Evolutionary conservation across 2,113 vertebrate genomes (phyloP), one percentile per base, ranked within the genome.

Genomic region (Pygathrix nemaeus): DNA sequence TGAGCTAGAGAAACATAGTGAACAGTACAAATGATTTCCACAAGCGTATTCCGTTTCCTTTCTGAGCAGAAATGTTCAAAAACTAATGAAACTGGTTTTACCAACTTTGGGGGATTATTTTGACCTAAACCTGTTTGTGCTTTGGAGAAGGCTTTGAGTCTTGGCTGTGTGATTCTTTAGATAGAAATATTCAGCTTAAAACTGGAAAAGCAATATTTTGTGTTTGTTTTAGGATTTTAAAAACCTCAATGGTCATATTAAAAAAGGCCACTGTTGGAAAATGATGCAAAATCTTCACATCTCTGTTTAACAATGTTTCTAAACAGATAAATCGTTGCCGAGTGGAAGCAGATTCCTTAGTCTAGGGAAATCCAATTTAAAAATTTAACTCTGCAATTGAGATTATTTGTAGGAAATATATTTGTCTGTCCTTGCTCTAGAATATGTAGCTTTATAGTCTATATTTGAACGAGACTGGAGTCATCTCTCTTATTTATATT

Each of bases 401-500:
- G 10, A 25, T 68, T 59, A 8, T 92, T 59, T 52, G 50, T 72
- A n/a, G 85, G 88, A 88, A 85, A 88, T 61, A 73, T 11, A 21
- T 14, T 86, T 79, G 40, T 14, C 50, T 64, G 14, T 68, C 45
- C 18, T 90, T 66, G 21, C 32, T 61, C 30, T 55, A 43, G 9
- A 32, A 76, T 92, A 50, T 68, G 66, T 9, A 93, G 25, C 18
- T 68, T 40, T 48, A 64, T 16, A 32, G 27, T 38, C 55, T 97
- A 80, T 66, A 90, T 92, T 81, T 90, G 84, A 94, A 64, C 35
- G 70, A 48, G 35, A 40, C 61, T 76, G n/a, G 27, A 68, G n/a
- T 57, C 25, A 25, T 86, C 35, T 72, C 95, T 85, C 40, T 78
- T 95, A 70, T 96, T 96, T 96, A 92, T 84, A 43, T 78, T 85